These are phyloP conservation scores for Halictus rubicundus DNA, from an alignment of 1,140 invertebrate species.

Conservation along the genomic window DNA sequence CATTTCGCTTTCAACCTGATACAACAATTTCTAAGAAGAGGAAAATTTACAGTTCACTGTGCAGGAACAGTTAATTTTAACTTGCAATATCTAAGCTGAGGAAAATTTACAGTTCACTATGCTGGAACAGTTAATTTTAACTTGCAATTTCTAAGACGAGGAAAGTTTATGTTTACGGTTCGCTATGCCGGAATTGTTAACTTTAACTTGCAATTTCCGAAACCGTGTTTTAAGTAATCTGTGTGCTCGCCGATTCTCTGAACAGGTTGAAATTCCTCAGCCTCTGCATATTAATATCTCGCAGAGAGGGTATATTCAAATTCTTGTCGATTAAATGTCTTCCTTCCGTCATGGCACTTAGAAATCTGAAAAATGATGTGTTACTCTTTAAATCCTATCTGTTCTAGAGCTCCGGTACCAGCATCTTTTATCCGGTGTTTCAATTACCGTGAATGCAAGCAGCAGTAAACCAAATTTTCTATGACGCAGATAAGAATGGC, in stretches of 20 bases:
- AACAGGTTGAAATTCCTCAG: neutral
- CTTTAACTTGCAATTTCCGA: neutral
- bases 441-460: slow-evolving; percentile 17
- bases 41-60: too few relatives aligned
- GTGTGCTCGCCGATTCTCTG: neutral
- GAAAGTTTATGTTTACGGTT: too few relatives aligned
- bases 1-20: neutral
- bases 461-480: slow-evolving; percentile 42
- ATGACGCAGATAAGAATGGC: slow-evolving; percentile 45
- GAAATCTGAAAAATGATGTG: neutral
- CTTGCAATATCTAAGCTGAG: neutral
- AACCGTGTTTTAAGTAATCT: neutral
- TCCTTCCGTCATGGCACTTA: neutral
- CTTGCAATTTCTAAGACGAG: neutral
- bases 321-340: neutral
- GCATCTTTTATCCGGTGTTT: neutral
- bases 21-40: too few relatives aligned
- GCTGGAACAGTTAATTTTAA: neutral
- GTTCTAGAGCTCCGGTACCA: too few relatives aligned
- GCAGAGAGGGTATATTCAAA: neutral
- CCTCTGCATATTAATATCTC: neutral
- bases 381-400: neutral
- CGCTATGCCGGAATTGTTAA: too few relatives aligned
- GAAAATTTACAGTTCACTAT: too few relatives aligned
- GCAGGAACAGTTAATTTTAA: neutral